Evolutionary conservation across 2,888 invertebrate species (phyloP).

Genomic region (Oligia strigilis): DNA sequence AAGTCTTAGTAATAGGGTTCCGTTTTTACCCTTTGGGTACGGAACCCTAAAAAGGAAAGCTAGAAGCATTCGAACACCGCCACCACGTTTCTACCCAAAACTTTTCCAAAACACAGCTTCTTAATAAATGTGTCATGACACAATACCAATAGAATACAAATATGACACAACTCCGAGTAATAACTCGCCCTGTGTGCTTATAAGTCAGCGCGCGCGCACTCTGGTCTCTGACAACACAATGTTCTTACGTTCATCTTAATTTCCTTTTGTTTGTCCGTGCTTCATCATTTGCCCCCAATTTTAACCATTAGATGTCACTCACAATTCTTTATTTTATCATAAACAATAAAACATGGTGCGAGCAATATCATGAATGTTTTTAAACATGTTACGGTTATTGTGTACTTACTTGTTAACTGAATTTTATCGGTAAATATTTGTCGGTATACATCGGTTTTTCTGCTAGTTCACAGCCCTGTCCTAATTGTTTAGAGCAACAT

Average conservation of each 20-base stretch:
- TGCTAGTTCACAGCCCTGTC: not conserved
- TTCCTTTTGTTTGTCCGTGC: constrained; percentile 37
- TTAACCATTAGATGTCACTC: constrained; percentile 14
- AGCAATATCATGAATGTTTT: not conserved
- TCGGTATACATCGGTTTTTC: constrained; percentile 12
- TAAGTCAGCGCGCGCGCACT: constrained; percentile 17
- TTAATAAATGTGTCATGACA: not conserved
- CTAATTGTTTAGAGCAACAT: constrained; percentile 12
- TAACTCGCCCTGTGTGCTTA: not conserved
- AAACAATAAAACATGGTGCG: not conserved
- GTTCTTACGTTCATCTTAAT: constrained; percentile 31
- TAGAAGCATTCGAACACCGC: not conserved
- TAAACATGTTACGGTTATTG: not conserved
- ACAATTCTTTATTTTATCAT: not conserved
- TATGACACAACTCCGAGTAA: not conserved
- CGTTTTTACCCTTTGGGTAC: too few relatives aligned
- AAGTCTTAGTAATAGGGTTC: too few relatives aligned
- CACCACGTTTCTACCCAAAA: not conserved
- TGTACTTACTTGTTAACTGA: not conserved
- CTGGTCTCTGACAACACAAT: constrained; percentile 16
- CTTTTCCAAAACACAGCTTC: not conserved
- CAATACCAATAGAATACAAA: not conserved
- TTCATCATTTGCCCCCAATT: constrained; percentile 16
- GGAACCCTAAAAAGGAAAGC: not conserved
- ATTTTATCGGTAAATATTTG: constrained; percentile 21